Base-by-base conservation (phyloP, 2,113 vertebrate genomes). In the Climacteris rufus region DNA sequence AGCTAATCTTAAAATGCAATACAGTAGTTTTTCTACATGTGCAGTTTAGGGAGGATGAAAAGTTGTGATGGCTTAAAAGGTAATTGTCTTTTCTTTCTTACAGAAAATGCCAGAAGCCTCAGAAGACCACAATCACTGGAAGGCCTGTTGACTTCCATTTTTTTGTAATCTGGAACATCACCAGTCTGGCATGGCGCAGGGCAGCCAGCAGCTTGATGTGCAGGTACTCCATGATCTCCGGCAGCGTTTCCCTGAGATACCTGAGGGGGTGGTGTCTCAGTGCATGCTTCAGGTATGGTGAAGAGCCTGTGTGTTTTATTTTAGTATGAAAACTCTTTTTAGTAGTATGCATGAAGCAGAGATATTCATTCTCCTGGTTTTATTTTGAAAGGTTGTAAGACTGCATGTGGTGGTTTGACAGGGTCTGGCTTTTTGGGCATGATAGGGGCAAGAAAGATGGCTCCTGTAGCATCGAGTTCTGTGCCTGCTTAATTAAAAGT, bases 221-320 rank as follows among this genome's bases (percentile, higher is more conserved):
- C 98, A 99, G 98, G 98, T 99, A 98, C 98, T 99, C 98, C 99
- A 99, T 97, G 99, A 99, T 97, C 99, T 99, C 95, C 99, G 99
- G 94, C 99, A 99, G 94, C 99, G 98, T 90, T 99, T 99, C 96
- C 99, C 99, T 78, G 99, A 99, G 98, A 99, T 99, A 98, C 99
- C 99, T 71, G 99, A 99, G 96, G 98, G 98, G 28, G 99, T 99
- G 77, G 99, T 99, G 27, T 99, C 99, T 97, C 99, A 99, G 93
- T 99, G 98, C 98, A 99, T 99, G 98, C 98, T 99, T 96, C 99
- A 99, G 99, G 99, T 99, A 98, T 64, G 88, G 64, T 70, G 37
- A 86, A 68, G 16, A 65, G 10, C 78, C 33, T 25, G 1, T 35
- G 15, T 64, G 4, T 40, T 93, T 83, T 49, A 23, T 69, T 57